Conservation (phyloP, 2,113 vertebrate species). For the Butastur rufipennis region DNA sequence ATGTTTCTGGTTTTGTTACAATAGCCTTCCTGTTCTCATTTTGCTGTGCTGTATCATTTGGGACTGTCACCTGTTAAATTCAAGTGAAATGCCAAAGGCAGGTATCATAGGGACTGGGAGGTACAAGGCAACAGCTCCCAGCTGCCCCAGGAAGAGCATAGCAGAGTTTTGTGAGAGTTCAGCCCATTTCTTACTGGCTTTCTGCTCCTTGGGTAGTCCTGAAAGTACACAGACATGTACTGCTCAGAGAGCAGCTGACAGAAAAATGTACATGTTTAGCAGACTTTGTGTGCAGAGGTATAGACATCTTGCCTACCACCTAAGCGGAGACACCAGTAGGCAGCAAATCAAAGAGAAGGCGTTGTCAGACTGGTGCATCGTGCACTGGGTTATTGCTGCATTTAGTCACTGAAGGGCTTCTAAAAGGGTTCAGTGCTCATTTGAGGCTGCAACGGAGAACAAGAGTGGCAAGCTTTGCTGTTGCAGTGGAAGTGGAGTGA, state of each 20-base stretch:
- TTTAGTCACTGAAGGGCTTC: background rate
- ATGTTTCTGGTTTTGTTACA: background rate
- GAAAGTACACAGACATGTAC: too few relatives aligned
- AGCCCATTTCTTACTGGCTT: background rate
- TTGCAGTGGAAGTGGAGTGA: background rate
- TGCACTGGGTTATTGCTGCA: background rate
- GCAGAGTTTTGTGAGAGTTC: background rate
- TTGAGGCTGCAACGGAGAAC: accelerated
- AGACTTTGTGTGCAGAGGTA: background rate
- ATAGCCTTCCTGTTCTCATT: background rate
- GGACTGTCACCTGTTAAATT: background rate
- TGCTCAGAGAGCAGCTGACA: background rate
- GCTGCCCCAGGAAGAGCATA: background rate
- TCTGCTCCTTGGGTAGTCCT: background rate
- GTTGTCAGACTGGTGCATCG: accelerated
- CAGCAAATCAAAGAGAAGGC: background rate
- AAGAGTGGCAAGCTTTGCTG: too few relatives aligned
- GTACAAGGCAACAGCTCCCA: background rate
- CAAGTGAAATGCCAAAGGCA: background rate
- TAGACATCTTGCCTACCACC: background rate
- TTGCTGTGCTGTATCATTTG: background rate
- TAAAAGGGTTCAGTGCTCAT: background rate
- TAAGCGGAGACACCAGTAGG: background rate
- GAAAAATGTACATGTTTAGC: background rate
- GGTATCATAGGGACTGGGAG: background rate